Evolutionary conservation across 2,888 invertebrate species (phyloP), one percentile per base, ranked within the genome.

Genomic region (Terebella lapidaria): DNA sequence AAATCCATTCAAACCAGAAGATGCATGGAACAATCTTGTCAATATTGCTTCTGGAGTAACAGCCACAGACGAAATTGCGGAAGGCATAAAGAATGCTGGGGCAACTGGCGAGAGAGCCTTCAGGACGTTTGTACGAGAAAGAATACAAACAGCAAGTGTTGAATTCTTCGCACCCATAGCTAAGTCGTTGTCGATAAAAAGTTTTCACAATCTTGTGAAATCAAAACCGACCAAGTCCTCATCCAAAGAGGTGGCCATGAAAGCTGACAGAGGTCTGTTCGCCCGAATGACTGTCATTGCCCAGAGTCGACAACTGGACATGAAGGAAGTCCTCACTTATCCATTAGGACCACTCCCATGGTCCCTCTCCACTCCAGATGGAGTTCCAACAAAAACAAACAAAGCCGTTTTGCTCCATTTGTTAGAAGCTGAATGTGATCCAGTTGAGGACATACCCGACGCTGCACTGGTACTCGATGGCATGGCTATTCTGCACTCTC

Each of bases 401-500:
- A 59, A 64, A 59, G 61, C 61, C 20, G 29, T 35, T 25, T 35
- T 61, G 10, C 27, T 24, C 5, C 55, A 22, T 15, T 24, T 30
- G 3, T 25, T 64, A 45, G 53, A 54, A 58, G 58, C 51, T 27
- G 46, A 58, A 52, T 57, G 57, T n/a, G 3, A 54, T n/a, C 47
- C 51, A 46, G 58, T 56, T 22, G 58, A 63, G 15, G 25, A 22
- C 24, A 27, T 53, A 5, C 24, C 24, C 20, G 25, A 10, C 27
- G 5, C 53, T 26, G 53, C 27, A 18, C 26, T 24, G 10, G 10
- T 53, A 5, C 5, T 53, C 10, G 27, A 62, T 56, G 58, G 59
- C 10, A 63, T 67, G 61, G 51, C 29, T 29, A 18, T 65, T 5
- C 52, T 65, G 20, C 60, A 63, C 28, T 58, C 51, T 35, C 10